Evolutionary conservation across 2,113 vertebrate genomes (phyloP), one percentile per base, ranked within the genome.

Genomic region (Hiodon alosoides): DNA sequence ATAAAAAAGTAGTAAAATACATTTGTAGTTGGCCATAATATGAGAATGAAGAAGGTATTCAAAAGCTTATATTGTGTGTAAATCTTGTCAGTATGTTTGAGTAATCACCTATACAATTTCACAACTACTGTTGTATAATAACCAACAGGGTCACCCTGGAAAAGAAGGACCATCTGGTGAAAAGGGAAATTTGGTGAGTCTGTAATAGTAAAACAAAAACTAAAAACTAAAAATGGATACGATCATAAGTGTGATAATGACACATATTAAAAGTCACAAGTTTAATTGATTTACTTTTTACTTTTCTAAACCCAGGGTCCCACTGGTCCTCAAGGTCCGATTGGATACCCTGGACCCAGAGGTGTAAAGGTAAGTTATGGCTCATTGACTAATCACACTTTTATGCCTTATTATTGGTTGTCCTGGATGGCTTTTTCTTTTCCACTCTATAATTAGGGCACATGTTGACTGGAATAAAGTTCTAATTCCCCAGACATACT

Each of bases 101-200:
- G 47, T 54, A 71, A 71, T 50, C 31, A 8, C 57, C 6, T 3
- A 11, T 59, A 11, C n/a, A 46, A 9, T 55, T 47, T 58, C 58
- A 71, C 54, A 58, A 50, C 3, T 16, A 2, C 10, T 48, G 81
- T 83, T 82, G 76, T 83, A 82, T 66, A 84, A 85, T 79, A 77
- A 51, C 82, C 80, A 14, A 79, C 78, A 99, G 97, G 97, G 96
- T 80, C 97, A 99, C 81, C 97, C 97, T 55, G 97, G 97, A 83
- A 99, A 99, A 87, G 97, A 99, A 83, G 97, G 97, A 31, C 96
- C 96, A 61, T 55, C 86, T 2, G 97, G 97, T 81, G 97, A 99
- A 81, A 99, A 98, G 85, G 97, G 97, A 48, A 90, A 90, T 68
- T 78, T 95, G 94, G 97, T 98, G 48, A 76, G 81, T 75, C 11